A percentile compares a stretch with the other conserved stretches of the same genome.
These are phyloP conservation scores for Semicossyphus pulcher DNA, from an alignment of 2,113 vertebrate genomes.

Conservation along the genomic window DNA sequence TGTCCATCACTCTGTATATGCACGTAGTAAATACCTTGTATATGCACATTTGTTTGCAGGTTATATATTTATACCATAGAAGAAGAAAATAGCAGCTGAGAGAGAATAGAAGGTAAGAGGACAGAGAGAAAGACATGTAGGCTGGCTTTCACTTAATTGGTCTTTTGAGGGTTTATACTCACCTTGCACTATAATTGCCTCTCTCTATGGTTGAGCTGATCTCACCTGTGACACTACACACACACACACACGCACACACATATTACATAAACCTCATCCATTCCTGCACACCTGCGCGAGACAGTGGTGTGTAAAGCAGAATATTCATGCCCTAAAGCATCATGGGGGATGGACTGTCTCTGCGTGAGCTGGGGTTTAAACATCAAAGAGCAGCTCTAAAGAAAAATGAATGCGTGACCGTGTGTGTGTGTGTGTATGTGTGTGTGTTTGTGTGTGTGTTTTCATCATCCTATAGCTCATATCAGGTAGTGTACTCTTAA, in stretches of 20 bases:
- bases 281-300: conserved; percentile 33
- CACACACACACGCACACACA: not conserved
- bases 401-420: not conserved
- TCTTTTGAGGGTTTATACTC: conserved; percentile 42
- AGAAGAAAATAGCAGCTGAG: not conserved
- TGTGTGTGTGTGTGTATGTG: not conserved
- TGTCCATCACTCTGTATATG: not conserved
- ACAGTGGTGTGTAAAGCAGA: conserved; percentile 15
- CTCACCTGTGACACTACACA: not conserved
- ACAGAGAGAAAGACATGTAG: not conserved
- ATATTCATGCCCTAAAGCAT: conserved; percentile 47
- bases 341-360: conserved; percentile 28
- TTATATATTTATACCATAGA: not conserved
- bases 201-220: conserved; percentile 7
- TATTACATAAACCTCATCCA: conserved; percentile 22
- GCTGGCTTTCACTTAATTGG: conserved; percentile 32
- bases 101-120: not conserved
- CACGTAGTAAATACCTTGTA: too few species aligned
- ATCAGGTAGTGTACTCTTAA: conserved; percentile 16
- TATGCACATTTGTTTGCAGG: conserved; percentile 20
- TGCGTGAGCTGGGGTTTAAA: conserved; percentile 5
- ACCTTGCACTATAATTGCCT: conserved; percentile 21
- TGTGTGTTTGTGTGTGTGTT: not conserved
- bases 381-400: conserved; percentile 37
- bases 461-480: not conserved